phyloP scores from a whole-genome alignment of 2,797 vertebrate species.

The Potorous gilbertii region DNA sequence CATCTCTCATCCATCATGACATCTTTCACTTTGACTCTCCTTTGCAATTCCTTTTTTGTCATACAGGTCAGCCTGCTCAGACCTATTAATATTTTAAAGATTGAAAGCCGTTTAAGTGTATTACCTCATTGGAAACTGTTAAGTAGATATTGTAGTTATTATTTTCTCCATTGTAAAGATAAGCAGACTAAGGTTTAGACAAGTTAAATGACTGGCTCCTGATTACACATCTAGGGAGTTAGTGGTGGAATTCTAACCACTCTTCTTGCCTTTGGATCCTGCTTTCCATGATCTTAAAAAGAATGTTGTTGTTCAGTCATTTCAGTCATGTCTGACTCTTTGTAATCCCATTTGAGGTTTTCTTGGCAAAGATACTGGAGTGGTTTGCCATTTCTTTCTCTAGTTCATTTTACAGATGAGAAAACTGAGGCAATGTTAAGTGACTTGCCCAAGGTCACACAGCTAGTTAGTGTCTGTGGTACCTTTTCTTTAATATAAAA shows the following conservation, averaged over 20 bases:
- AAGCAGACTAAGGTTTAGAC: background rate
- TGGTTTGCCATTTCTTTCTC: background rate
- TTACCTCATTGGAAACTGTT: background rate
- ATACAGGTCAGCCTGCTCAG: no score
- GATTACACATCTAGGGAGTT: background rate
- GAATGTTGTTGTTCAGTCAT: background rate
- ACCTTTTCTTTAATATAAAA: background rate
- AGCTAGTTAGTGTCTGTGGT: no score
- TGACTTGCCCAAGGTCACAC: background rate
- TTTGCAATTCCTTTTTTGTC: background rate
- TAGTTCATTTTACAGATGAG: background rate
- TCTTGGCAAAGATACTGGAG: background rate
- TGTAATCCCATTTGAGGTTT: background rate
- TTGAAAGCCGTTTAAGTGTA: background rate
- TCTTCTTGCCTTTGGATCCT: background rate
- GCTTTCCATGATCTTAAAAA: background rate
- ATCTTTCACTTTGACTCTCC: background rate
- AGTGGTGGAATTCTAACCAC: background rate
- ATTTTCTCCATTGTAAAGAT: background rate
- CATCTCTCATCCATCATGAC: background rate
- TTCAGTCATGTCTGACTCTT: background rate
- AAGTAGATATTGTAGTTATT: background rate
- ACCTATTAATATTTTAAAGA: no score
- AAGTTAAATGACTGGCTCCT: background rate
- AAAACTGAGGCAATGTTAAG: background rate